Percentiles rank a stretch among this genome's conserved stretches.
Conservation (phyloP, 2,797 vertebrate species). For the Harpia harpyja region DNA sequence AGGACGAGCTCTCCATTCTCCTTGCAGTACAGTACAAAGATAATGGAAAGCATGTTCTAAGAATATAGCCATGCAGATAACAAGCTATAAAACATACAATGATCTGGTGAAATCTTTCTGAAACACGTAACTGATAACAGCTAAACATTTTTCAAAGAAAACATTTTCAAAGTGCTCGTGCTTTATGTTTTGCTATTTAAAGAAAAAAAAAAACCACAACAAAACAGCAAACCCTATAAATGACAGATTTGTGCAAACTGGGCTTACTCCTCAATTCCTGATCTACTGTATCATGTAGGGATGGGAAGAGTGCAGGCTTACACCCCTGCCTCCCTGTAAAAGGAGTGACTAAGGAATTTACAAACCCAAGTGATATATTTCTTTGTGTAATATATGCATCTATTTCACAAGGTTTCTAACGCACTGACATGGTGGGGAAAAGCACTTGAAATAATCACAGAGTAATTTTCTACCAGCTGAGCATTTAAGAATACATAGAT, state of each 20-base stretch:
- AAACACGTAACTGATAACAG: constrained; percentile 63
- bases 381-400: background rate
- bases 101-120: constrained; percentile 56
- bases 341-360: background rate
- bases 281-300: background rate
- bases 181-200: constrained; percentile 24
- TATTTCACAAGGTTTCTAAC: background rate
- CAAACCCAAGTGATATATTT: background rate
- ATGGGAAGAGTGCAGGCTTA: background rate
- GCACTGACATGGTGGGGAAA: background rate
- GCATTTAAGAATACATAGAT: background rate
- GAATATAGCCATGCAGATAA: constrained; percentile 54
- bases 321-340: background rate
- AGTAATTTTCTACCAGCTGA: constrained; percentile 4
- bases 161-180: constrained; percentile 24
- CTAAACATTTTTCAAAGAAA: constrained; percentile 65
- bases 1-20: constrained; percentile 27
- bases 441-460: constrained; percentile 8
- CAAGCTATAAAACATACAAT: constrained; percentile 55
- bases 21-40: constrained; percentile 8
- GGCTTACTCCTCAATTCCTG: background rate
- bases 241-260: background rate
- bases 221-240: background rate
- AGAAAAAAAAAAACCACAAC: background rate
- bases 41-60: constrained; percentile 64